A percentile compares a stretch with the other conserved stretches of the same genome.
Conservation (phyloP, 1,140 invertebrate genomes). For the Pseudomyrmex concolor region DNA sequence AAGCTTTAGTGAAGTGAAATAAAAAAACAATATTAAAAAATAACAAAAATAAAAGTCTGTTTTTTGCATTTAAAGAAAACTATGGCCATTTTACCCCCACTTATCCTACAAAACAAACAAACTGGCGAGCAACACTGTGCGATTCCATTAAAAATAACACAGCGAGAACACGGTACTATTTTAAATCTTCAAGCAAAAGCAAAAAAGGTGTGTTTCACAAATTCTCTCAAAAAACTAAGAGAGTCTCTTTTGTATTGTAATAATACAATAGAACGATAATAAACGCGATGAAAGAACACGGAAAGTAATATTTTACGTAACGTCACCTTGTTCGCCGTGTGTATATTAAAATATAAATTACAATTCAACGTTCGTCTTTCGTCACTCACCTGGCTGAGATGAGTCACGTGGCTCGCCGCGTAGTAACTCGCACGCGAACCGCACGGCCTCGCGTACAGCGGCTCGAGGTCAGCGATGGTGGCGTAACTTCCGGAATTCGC, state of each 20-base stretch:
- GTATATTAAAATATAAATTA: background rate
- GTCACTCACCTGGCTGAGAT: constrained; percentile 85
- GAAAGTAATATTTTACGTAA: background rate
- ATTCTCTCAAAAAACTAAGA: too few species aligned
- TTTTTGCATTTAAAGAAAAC: too few species aligned
- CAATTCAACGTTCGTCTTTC: constrained; percentile 25
- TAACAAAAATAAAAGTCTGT: too few species aligned
- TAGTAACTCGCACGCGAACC: constrained; percentile 87
- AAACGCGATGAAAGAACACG: background rate
- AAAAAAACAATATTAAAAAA: too few species aligned
- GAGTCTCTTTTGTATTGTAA: too few species aligned
- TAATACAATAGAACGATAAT: background rate
- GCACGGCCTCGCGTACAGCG: constrained; percentile 86
- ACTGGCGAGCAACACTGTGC: background rate
- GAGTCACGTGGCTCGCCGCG: constrained; percentile 86
- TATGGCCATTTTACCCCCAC: too few species aligned
- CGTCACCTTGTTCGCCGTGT: too few species aligned
- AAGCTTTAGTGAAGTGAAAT: too few species aligned
- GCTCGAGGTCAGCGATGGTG: constrained; percentile 90
- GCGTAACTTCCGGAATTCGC: constrained; percentile 92
- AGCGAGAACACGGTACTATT: too few species aligned
- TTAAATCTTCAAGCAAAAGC: too few species aligned
- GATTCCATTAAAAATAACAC: background rate
- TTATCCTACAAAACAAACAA: background rate
- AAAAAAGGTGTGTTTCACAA: too few species aligned